Conservation (phyloP, 2,113 vertebrate species). For the Takifugu flavidus region DNA sequence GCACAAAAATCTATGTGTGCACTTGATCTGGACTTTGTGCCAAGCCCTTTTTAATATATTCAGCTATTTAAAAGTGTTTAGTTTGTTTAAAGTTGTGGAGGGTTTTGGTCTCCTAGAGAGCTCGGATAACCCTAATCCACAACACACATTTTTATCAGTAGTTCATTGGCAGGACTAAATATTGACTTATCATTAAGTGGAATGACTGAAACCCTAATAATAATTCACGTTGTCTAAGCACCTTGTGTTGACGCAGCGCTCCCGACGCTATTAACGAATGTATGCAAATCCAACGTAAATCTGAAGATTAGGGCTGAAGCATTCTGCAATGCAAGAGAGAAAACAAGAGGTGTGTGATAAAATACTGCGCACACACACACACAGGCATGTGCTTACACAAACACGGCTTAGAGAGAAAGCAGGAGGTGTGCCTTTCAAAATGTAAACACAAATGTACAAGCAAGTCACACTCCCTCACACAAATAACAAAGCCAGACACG, state of each 20-base stretch:
- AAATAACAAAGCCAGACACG: slow-evolving; percentile 54
- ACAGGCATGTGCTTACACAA: slow-evolving; percentile 21
- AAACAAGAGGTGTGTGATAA: slow-evolving; percentile 66
- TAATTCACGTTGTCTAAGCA: slow-evolving; percentile 73
- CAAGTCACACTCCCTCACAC: slow-evolving; percentile 41
- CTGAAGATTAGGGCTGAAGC: slow-evolving; percentile 72
- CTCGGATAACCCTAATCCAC: slow-evolving; percentile 73
- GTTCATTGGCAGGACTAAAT: slow-evolving; percentile 72
- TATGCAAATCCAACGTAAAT: slow-evolving; percentile 75
- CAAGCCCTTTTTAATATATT: slow-evolving; percentile 60
- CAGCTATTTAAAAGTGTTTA: slow-evolving; percentile 72
- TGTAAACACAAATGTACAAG: slow-evolving; percentile 49
- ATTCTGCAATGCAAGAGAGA: slow-evolving; percentile 63
- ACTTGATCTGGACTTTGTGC: slow-evolving; percentile 39
- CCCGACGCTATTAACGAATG: slow-evolving; percentile 69
- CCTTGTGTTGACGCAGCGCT: slow-evolving; percentile 68
- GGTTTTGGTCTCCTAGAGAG: slow-evolving; percentile 70
- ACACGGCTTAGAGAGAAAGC: slow-evolving; percentile 32
- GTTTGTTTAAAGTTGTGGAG: slow-evolving; percentile 72
- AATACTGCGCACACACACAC: slow-evolving; percentile 45
- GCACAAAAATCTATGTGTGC: slow-evolving; percentile 16
- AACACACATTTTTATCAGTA: slow-evolving; percentile 76
- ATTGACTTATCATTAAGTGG: slow-evolving; percentile 77
- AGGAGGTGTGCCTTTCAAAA: slow-evolving; percentile 43
- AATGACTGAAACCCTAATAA: slow-evolving; percentile 74